Percentiles rank a stretch among this genome's conserved stretches.
These are phyloP conservation scores for Apis florea DNA, from an alignment of 1,140 invertebrate genomes.

Conservation along the genomic window DNA sequence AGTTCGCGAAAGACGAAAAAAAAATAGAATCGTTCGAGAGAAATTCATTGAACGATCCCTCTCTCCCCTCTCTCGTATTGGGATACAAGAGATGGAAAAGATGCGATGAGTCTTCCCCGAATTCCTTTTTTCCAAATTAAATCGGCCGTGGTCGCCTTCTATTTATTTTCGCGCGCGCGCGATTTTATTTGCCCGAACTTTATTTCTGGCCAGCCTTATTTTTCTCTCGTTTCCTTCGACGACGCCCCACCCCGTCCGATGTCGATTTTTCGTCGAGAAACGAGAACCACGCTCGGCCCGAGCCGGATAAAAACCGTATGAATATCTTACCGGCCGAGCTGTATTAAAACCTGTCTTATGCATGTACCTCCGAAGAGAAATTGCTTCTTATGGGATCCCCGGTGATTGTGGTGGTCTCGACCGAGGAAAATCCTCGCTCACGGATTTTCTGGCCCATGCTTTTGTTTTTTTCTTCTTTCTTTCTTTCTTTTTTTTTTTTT, in stretches of 20 bases:
- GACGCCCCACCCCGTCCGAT: background rate
- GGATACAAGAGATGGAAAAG: no score
- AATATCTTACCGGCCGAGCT: constrained; percentile 32
- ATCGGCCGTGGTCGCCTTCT: background rate
- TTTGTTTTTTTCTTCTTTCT: no score
- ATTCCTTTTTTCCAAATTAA: background rate
- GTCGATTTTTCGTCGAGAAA: constrained; percentile 51
- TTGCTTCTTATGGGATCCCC: constrained; percentile 43
- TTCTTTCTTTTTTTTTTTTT: no score
- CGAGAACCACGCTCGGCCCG: constrained; percentile 36
- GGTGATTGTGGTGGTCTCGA: background rate
- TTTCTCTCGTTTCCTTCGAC: constrained; percentile 40
- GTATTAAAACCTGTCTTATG: constrained; percentile 55
- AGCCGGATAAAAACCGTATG: constrained; percentile 48
- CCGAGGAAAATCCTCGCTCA: constrained; percentile 17
- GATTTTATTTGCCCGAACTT: constrained; percentile 20
- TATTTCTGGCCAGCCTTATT: constrained; percentile 39
- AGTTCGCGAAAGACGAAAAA: background rate
- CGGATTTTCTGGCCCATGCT: background rate
- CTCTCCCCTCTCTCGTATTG: background rate
- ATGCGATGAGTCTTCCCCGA: no score
- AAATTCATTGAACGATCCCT: background rate
- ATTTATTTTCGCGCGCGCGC: constrained; percentile 12
- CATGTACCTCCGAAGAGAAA: constrained; percentile 44
- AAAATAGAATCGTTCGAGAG: background rate